Evolutionary conservation across 2,113 vertebrate species (phyloP).

Genomic region (Anthoscopus minutus): DNA sequence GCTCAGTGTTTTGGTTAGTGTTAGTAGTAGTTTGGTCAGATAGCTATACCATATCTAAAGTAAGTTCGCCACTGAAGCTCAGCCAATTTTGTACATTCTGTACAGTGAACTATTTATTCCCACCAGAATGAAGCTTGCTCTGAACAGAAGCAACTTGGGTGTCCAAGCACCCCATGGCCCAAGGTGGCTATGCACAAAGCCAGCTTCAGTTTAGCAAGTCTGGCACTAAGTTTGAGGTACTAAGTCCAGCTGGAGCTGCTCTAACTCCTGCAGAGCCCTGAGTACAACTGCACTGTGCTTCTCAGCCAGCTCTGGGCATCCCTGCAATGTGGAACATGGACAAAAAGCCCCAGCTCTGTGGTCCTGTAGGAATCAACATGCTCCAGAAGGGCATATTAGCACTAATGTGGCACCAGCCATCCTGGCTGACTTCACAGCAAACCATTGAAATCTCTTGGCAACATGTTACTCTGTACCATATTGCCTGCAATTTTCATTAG

Average conservation of each 20-base stretch:
- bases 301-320: not conserved
- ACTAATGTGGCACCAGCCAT: conserved; percentile 9
- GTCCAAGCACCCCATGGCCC: not conserved
- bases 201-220: not conserved
- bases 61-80: not conserved
- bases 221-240: not conserved
- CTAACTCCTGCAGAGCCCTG: not conserved
- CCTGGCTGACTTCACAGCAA: conserved; percentile 3
- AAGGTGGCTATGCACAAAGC: not conserved
- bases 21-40: not conserved
- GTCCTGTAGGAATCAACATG: not conserved
- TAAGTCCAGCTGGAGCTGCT: not conserved
- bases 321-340: not conserved
- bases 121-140: not conserved
- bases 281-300: not conserved
- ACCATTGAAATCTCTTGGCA: conserved; percentile 41
- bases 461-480: not conserved
- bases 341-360: not conserved
- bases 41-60: not conserved
- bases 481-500: conserved; percentile 27
- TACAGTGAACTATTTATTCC: not conserved
- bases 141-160: not conserved
- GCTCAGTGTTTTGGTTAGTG: not conserved
- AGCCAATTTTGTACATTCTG: not conserved
- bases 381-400: not conserved